A percentile compares a stretch with the other conserved stretches of the same genome.
phyloP scores from a whole-genome alignment of 2,113 vertebrate genomes.

The Alligator mississippiensis region DNA sequence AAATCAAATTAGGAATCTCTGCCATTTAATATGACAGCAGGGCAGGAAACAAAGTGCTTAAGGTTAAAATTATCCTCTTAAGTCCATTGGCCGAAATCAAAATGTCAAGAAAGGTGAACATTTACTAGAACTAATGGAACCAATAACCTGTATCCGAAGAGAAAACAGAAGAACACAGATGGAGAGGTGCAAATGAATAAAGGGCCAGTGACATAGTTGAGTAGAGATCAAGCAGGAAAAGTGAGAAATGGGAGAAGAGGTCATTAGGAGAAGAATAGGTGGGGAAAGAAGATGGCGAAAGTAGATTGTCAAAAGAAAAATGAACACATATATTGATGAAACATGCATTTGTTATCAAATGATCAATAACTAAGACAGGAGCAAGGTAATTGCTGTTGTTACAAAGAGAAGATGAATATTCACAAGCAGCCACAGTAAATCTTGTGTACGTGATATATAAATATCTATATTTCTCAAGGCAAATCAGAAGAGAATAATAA shows the following conservation, averaged over 20 bases:
- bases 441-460: not conserved
- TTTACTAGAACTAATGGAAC: accelerated
- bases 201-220: not conserved
- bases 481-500: not conserved
- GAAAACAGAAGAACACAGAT: not conserved
- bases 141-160: accelerated
- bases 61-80: too few species aligned
- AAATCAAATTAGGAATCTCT: not conserved
- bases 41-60: too few species aligned
- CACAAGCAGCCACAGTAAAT: slow-evolving; percentile 6
- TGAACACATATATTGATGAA: not conserved
- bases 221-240: not conserved
- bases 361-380: accelerated
- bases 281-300: not conserved
- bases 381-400: not conserved
- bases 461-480: not conserved
- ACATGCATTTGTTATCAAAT: not conserved
- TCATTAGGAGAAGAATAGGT: not conserved
- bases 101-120: accelerated
- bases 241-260: not conserved
- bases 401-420: slow-evolving; percentile 17
- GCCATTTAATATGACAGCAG: too few species aligned
- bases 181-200: not conserved
- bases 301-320: not conserved
- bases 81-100: not conserved